phyloP scores from a whole-genome alignment of 2,797 vertebrate species.

The Notoglanidium macrostoma region DNA sequence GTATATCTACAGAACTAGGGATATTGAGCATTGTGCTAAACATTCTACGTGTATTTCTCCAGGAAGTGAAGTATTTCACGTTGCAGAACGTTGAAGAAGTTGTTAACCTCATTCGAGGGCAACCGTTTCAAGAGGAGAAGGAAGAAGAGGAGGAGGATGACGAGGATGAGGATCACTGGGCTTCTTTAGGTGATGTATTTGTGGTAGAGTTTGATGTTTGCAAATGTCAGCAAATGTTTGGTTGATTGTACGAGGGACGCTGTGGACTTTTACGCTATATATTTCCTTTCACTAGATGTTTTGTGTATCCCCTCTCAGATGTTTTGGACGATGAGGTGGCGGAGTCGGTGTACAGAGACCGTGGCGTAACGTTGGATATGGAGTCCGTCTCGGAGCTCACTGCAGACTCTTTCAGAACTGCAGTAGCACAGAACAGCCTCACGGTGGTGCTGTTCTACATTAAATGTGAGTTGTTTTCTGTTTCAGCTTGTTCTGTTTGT shows the following conservation, averaged over 20 bases:
- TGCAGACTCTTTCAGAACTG: constrained; percentile 76
- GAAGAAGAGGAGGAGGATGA: constrained; percentile 56
- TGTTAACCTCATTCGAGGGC: constrained; percentile 75
- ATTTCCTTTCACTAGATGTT: too few relatives aligned
- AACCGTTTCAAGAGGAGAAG: constrained; percentile 62
- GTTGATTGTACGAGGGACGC: not conserved
- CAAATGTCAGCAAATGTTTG: too few relatives aligned
- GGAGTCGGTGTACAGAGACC: constrained; percentile 79
- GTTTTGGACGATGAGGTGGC: constrained; percentile 89
- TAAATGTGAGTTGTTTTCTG: constrained; percentile 79
- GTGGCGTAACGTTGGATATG: constrained; percentile 71
- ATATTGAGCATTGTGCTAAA: not conserved
- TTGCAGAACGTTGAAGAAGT: constrained; percentile 80
- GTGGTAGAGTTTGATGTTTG: not conserved
- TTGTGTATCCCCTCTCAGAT: constrained; percentile 65
- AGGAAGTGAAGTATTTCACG: constrained; percentile 78
- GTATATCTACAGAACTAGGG: not conserved
- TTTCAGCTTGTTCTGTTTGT: not conserved
- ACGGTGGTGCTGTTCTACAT: constrained; percentile 87
- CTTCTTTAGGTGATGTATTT: constrained; percentile 61
- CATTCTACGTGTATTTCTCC: not conserved
- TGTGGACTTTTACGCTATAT: not conserved
- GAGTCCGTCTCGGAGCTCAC: constrained; percentile 79
- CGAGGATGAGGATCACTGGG: constrained; percentile 52
- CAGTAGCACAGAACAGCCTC: constrained; percentile 65